Percentiles rank a stretch among this genome's conserved stretches.
Evolutionary conservation across 2,797 vertebrate genomes (phyloP).

Genomic region (Delichon dasypus): DNA sequence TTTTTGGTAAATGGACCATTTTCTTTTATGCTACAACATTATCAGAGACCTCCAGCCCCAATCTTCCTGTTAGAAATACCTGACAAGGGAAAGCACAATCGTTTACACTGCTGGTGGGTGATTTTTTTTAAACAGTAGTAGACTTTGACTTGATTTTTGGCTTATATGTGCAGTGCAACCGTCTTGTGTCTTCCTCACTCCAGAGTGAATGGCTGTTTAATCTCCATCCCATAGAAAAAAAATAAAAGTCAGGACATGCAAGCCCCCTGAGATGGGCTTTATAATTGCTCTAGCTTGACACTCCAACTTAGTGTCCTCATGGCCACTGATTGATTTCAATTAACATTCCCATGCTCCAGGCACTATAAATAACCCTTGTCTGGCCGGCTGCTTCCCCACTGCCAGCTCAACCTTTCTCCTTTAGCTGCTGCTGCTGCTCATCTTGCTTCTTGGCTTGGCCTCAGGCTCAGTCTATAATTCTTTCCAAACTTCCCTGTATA

Average conservation of each 20-base stretch:
- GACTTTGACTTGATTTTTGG: not conserved
- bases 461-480: conserved; percentile 77
- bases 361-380: conserved; percentile 64
- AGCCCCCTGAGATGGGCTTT: conserved; percentile 30
- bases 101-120: not conserved
- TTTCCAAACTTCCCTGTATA: conserved; percentile 80
- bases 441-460: conserved; percentile 74
- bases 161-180: not conserved
- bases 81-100: not conserved
- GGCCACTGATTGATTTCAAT: conserved; percentile 55
- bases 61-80: not conserved
- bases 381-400: conserved; percentile 14
- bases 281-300: conserved; percentile 22
- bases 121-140: not conserved
- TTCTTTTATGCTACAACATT: not conserved
- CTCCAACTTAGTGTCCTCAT: conserved; percentile 26
- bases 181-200: not conserved
- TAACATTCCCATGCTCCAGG: conserved; percentile 68
- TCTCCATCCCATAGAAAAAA: not conserved
- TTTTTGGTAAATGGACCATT: not conserved
- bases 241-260: not conserved
- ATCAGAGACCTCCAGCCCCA: not conserved
- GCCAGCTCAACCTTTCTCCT: conserved; percentile 59
- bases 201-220: not conserved
- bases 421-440: conserved; percentile 68